These are phyloP conservation scores for Orchesellides sinensis DNA, from an alignment of 2,888 invertebrate genomes.

Conservation along the genomic window DNA sequence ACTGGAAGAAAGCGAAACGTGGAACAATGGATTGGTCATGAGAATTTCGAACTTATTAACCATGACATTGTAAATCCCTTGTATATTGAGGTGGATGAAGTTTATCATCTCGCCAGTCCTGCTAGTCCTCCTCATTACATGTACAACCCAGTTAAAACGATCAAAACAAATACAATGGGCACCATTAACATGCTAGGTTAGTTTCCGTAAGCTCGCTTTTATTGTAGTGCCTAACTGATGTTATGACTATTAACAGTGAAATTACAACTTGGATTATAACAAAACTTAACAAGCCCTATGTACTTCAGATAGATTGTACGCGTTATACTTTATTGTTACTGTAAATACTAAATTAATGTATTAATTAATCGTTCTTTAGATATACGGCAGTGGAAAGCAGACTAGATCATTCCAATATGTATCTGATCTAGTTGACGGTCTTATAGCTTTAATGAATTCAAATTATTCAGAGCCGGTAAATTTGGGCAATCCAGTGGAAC, in stretches of 20 bases:
- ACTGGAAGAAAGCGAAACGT: slow-evolving; percentile 98
- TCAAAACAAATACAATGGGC: slow-evolving; percentile 98
- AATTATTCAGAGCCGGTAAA: slow-evolving; percentile 96
- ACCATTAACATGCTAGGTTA: slow-evolving; percentile 94
- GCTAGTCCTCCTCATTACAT: slow-evolving; percentile 99
- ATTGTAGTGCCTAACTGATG: no score
- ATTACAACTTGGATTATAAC: no score
- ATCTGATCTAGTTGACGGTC: slow-evolving; percentile 96
- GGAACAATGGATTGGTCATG: slow-evolving; percentile 99
- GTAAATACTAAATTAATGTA: slow-evolving; percentile 44
- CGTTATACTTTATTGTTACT: no score
- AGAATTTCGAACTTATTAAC: slow-evolving; percentile 98
- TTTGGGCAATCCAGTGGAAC: slow-evolving; percentile 98
- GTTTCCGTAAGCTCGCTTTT: no score
- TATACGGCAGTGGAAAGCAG: slow-evolving; percentile 92
- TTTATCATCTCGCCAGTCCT: slow-evolving; percentile 99
- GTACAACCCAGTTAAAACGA: slow-evolving; percentile 99
- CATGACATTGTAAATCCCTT: slow-evolving; percentile 99
- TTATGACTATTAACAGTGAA: no score
- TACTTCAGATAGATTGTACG: no score
- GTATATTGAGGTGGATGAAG: slow-evolving; percentile 98
- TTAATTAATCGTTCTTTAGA: no score
- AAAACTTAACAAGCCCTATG: no score
- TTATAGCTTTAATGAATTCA: slow-evolving; percentile 94
- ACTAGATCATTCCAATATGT: slow-evolving; percentile 99